phyloP scores from a whole-genome alignment of 2,797 vertebrate species.

The Okamejei kenojei region DNA sequence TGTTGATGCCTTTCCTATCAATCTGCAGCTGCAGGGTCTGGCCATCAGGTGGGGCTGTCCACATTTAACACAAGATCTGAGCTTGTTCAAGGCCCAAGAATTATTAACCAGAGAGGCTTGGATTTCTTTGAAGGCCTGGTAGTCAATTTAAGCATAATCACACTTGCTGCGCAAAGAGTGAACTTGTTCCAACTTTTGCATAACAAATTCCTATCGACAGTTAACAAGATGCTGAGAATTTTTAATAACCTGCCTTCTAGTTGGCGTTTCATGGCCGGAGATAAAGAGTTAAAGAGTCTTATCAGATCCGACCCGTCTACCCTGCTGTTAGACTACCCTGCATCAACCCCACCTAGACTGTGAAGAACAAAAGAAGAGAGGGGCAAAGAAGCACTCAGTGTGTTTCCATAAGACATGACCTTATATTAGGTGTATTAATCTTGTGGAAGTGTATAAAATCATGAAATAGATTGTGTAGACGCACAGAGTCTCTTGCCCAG shows the following conservation, averaged over 20 bases:
- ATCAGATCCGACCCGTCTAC: rapidly evolving
- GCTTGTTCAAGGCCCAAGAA: background rate
- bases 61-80: background rate
- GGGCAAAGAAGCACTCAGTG: too few species aligned
- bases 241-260: background rate
- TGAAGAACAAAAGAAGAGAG: background rate
- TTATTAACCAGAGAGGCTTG: background rate
- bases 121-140: background rate
- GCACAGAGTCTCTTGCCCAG: too few species aligned
- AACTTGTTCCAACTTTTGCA: background rate
- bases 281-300: background rate
- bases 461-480: too few species aligned
- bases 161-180: background rate
- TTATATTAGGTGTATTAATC: too few species aligned
- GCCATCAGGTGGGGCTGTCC: background rate
- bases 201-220: background rate
- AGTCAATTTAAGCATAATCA: background rate
- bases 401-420: too few species aligned
- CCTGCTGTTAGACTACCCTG: background rate
- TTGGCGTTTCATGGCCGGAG: background rate
- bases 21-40: background rate
- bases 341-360: background rate
- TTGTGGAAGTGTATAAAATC: too few species aligned
- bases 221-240: background rate
- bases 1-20: background rate